Base-by-base conservation (phyloP, 2,888 invertebrate genomes). In the Apocheima hispidaria region DNA sequence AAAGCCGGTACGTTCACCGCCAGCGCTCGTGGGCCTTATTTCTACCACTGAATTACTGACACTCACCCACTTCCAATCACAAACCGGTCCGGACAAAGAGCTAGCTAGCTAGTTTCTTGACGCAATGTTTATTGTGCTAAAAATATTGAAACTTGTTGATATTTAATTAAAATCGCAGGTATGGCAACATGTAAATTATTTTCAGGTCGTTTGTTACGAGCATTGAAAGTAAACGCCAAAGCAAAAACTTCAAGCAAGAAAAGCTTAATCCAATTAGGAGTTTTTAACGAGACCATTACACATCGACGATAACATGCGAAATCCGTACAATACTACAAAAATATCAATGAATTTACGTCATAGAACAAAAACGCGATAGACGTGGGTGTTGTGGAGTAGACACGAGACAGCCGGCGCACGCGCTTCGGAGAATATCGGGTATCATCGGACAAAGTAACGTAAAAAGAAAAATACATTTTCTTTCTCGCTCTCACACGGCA, bases 41-140 rank as follows among this genome's bases (percentile, higher is more conserved):
- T 77, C 75, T 78, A 76, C 76, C 71, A 69, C 74, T 66, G 66
- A 61, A 70, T 69, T 69, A 72, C 71, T 79, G 83, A 78, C 84
- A 88, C 80, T 88, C 87, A 86, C 88, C 86, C 82, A 90, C 88
- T 88, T 88, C 84, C 85, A 82, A 86, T 84, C 80, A 84, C 70
- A 63, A 83, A 88, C 87, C 83, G 84, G 84, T 84, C 68, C 65
- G 60, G 73, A 88, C 87, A 88, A 87, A 85, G 83, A 82, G 73
- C 79, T 80, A 69, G 78, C 30, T n/a, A 20, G 40, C 51, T 70
- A 74, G 76, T 83, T 77, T 79, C 73, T 69, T 77, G 77, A 69
- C 70, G 65, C 57, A 59, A 62, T 69, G 69, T 65, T 63, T 30
- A 20, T 51, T 51, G 63, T 64, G 67, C 59, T 63, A 59, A 69